Evolutionary conservation across 1,140 invertebrate genomes (phyloP), one percentile per base, ranked within the genome.

Genomic region (Aphidius ervi): DNA sequence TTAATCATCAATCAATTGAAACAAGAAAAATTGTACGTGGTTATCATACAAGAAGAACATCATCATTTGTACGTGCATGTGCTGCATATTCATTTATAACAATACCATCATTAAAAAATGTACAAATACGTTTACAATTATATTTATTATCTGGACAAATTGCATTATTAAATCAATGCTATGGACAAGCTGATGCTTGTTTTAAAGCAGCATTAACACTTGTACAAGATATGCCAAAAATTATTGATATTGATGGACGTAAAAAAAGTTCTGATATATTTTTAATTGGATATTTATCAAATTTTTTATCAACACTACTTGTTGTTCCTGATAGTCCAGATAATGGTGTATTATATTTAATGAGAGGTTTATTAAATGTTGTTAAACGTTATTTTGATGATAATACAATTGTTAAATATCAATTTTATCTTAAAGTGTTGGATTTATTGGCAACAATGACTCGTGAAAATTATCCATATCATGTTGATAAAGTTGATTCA

Each of bases 21-120:
- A 91, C 89, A 2, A 79, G 87, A 59, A 82, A 82, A 68, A 84
- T 91, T 47, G 86, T 93, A 4, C 84, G 87, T 61, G 88, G 90
- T 4, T 84, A 88, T 70, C 89, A 93, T 69, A 92, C 90, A 3
- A 84, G 87, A 66, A 90, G 90, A 81, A 92, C 91, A 1, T 85
- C 84, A 4, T 87, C 91, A 60, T 94, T 96, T 82, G 88, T 94
- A 39, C 86, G 91, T 67, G 94, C 95, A n/a, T 98, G 95, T 82
- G 87, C 92, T 55, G 95, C 96, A 1, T 98, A 94, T 79, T 90
- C 88, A 77, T 98, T 90, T 74, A 96, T 99, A 45, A 98, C 95
- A 2, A 93, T 97, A 78, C 96, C 96, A 31, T 97, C 95, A 6
- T 86, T 98, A 67, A 84, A 84, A 62, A 89, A 89, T 63, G 83